Evolutionary conservation across 2,888 invertebrate species (phyloP), one percentile per base, ranked within the genome.

Genomic region (Dichetophora obliterata): DNA sequence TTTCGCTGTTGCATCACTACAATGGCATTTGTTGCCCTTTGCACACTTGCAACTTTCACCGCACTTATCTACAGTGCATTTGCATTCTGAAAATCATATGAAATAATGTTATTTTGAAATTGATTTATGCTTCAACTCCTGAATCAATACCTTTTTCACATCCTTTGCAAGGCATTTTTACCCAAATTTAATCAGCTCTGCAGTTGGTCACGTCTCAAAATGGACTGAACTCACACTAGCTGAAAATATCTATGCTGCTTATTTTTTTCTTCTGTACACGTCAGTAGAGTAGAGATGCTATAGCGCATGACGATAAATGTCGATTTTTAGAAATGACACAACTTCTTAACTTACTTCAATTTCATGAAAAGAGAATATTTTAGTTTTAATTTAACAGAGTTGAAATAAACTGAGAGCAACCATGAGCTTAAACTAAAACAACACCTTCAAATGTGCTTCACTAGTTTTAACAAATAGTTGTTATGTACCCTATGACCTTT

Each of bases 1-100:
- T 16, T n/a, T 31, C 8, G 3, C 34, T 19, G 52, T 11, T 34
- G 31, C 73, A 19, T 50, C 73, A 48, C 31, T 79, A 37, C 73
- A 75, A 16, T 79, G 75, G 22, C 80, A 80, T 48, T 77, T 80
- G 75, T 76, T 83, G 43, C 73, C 68, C 9, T 78, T 31, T 3
- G 75, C 79, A 24, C 82, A 82, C 52, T 79, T 80, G 66, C 82
- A 82, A 14, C 78, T 79, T 5, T 79, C 81, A 27, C 80, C 80
- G 66, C 82, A 82, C 63, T 80, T 80, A 43, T 76, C 78, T 1
- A 79, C 54, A 52, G 82, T 80, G 66, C 82, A 82, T 79, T 81
- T 81, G 66, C 82, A 82, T 24, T 81, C 82, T 82, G 34, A 2
- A 72, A 65, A 43, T 31, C 11, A 22, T 16, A 54, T 19, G 27